These are phyloP conservation scores for Tachysurus fulvidraco DNA, from an alignment of 2,113 vertebrate genomes.

Conservation along the genomic window DNA sequence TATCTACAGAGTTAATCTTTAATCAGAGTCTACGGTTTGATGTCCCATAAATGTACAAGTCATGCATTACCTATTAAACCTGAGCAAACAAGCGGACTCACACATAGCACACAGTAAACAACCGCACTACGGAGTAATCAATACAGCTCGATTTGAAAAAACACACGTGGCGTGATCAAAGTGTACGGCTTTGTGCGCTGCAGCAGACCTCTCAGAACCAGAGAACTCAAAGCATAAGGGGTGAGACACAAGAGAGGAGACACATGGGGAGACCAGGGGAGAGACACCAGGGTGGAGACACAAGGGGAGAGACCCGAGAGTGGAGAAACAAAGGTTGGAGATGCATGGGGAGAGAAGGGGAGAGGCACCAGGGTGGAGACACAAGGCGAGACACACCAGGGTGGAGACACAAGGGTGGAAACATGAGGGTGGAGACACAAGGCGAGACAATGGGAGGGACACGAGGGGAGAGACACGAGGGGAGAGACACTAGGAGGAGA, in stretches of 20 bases:
- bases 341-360: neutral
- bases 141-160: neutral
- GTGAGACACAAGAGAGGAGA: neutral
- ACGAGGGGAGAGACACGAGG: no score
- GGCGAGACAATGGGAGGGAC: no score
- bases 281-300: neutral
- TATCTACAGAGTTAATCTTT: conserved; percentile 33
- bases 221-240: neutral
- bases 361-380: neutral
- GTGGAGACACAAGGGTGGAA: neutral
- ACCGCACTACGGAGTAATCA: neutral
- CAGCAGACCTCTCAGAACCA: neutral
- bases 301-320: neutral
- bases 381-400: rapidly evolving
- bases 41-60: conserved; percentile 13
- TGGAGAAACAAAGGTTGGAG: no score
- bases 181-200: neutral
- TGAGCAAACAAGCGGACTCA: conserved; percentile 16
- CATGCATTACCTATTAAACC: conserved; percentile 24
- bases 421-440: no score
- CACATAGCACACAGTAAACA: neutral
- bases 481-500: neutral
- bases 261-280: neutral
- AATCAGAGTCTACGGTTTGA: conserved; percentile 28
- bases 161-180: neutral